Percentiles rank a stretch among this genome's conserved stretches.
phyloP scores from a whole-genome alignment of 2,888 invertebrate genomes.

The Callyntrura guangdongensis region DNA sequence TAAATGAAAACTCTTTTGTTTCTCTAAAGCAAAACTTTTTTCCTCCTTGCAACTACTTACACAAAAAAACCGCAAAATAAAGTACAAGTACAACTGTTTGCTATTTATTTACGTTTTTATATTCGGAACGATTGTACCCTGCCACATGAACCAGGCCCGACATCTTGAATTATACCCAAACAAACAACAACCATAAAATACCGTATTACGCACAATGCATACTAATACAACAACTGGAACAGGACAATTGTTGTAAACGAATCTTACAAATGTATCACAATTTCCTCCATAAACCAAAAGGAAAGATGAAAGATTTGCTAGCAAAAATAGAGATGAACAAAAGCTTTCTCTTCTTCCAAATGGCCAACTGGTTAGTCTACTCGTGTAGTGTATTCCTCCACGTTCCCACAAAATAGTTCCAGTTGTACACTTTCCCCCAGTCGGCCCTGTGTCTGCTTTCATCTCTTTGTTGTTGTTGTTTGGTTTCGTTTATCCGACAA shows the following conservation, averaged over 20 bases:
- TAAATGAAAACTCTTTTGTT: constrained; percentile 10
- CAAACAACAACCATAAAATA: background rate
- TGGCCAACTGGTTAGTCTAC: background rate
- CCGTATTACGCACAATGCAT: too few relatives aligned
- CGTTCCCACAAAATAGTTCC: background rate
- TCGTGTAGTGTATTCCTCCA: background rate
- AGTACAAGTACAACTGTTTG: constrained; percentile 35
- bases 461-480: background rate
- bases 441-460: background rate
- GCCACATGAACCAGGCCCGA: background rate
- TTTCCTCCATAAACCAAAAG: constrained; percentile 29
- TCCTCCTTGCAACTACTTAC: constrained; percentile 7
- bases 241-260: constrained; percentile 6
- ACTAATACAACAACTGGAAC: background rate
- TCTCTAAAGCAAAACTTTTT: constrained; percentile 6
- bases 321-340: background rate
- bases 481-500: background rate
- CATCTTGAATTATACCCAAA: background rate
- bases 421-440: background rate
- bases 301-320: background rate
- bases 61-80: constrained; percentile 45
- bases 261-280: constrained; percentile 31
- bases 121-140: background rate
- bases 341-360: background rate
- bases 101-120: constrained; percentile 10